Evolutionary conservation across 1,140 invertebrate genomes (phyloP).

Genomic region (Zaprionus lachaisei): DNA sequence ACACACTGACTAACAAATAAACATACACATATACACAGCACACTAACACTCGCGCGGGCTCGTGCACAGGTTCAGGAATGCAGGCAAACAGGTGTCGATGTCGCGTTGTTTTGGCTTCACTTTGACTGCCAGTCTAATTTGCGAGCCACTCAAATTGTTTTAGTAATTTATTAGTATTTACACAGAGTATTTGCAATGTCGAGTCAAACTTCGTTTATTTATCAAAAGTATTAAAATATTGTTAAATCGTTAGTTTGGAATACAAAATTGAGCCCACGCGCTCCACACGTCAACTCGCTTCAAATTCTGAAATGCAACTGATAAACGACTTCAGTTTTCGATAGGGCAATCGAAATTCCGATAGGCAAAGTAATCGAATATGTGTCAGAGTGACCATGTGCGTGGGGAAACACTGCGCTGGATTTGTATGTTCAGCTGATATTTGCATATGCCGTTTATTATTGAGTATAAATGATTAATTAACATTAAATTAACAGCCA

Average conservation of each 20-base stretch:
- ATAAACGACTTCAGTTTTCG: constrained; percentile 16
- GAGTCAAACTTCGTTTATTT: constrained; percentile 19
- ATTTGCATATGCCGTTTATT: neutral
- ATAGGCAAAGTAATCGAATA: constrained; percentile 1
- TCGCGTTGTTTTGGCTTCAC: constrained; percentile 42
- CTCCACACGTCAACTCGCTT: constrained; percentile 26
- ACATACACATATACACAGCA: constrained; percentile 4
- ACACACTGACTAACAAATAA: neutral
- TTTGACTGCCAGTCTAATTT: constrained; percentile 26
- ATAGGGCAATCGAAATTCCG: neutral
- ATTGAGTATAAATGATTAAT: neutral
- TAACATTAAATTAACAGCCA: neutral
- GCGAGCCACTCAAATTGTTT: constrained; percentile 8
- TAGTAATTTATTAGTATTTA: constrained; percentile 31
- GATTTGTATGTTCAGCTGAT: neutral
- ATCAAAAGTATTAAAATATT: neutral
- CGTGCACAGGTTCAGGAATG: constrained; percentile 50
- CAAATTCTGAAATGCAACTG: constrained; percentile 45
- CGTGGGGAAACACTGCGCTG: neutral
- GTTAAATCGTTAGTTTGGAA: constrained; percentile 19
- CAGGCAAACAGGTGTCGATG: constrained; percentile 64
- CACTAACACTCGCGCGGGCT: constrained; percentile 15
- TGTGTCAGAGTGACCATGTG: constrained; percentile 15
- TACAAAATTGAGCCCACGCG: constrained; percentile 21
- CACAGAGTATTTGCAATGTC: constrained; percentile 9